phyloP scores from a whole-genome alignment of 2,797 vertebrate species.

The Coilia nasus region DNA sequence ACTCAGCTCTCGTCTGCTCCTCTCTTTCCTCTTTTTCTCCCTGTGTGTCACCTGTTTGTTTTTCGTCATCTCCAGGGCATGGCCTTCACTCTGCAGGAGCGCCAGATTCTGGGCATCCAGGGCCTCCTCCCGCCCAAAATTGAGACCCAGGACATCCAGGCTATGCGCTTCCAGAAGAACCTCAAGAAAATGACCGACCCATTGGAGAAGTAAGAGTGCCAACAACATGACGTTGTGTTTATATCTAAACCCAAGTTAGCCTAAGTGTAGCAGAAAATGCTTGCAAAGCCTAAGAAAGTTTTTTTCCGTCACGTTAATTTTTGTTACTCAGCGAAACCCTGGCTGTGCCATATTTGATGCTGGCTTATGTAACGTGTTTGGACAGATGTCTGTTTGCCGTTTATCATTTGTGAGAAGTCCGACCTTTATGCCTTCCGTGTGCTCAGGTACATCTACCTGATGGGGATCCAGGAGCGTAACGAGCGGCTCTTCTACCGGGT shows the following conservation, averaged over 20 bases:
- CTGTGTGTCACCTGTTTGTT: neutral
- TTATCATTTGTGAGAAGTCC: neutral
- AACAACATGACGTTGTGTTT: neutral
- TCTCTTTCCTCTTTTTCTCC: neutral
- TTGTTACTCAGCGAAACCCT: neutral
- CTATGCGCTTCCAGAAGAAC: slow-evolving; percentile 92
- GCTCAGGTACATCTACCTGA: slow-evolving; percentile 92
- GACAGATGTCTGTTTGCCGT: neutral
- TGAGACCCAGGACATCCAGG: slow-evolving; percentile 93
- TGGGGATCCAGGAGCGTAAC: slow-evolving; percentile 98
- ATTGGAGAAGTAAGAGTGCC: slow-evolving; percentile 84
- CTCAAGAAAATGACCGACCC: slow-evolving; percentile 89
- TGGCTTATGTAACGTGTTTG: neutral
- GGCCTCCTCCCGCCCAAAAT: slow-evolving; percentile 94
- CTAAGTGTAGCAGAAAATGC: neutral
- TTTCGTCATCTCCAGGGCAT: slow-evolving; percentile 81
- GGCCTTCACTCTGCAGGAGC: slow-evolving; percentile 89
- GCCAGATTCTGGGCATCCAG: slow-evolving; percentile 93
- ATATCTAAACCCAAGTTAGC: neutral
- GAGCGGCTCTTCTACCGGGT: slow-evolving; percentile 94
- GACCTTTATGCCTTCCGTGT: too few relatives aligned
- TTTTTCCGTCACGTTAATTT: neutral
- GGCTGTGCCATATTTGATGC: neutral
- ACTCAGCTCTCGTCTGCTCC: neutral
- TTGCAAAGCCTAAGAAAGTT: neutral